Percentiles rank a stretch among this genome's conserved stretches.
These are phyloP conservation scores for Spilogale gracilis DNA, from an alignment of 2,113 vertebrate species.

Conservation along the genomic window DNA sequence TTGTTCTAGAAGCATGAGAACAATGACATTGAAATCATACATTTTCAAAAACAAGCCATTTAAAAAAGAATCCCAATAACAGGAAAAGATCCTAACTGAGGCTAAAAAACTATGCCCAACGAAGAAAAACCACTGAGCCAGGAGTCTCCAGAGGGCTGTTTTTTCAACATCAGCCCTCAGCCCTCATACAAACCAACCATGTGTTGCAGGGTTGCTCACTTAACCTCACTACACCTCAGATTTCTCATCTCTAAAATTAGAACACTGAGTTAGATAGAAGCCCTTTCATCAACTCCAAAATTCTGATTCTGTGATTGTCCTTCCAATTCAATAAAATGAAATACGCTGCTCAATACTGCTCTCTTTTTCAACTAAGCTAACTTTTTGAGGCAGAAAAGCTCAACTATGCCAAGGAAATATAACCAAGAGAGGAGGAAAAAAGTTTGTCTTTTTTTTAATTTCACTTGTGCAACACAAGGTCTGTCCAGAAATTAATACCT, in stretches of 20 bases:
- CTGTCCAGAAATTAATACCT: conserved; percentile 64
- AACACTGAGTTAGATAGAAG: conserved; percentile 34
- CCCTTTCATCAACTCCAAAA: conserved; percentile 28
- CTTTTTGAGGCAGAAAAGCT: conserved; percentile 18
- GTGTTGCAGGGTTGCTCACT: not conserved
- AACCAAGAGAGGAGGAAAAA: not conserved
- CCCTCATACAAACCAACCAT: not conserved
- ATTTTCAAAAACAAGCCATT: conserved; percentile 16
- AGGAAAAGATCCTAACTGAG: not conserved
- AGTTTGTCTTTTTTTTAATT: not conserved
- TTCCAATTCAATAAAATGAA: conserved; percentile 47
- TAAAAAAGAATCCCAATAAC: not conserved
- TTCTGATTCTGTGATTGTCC: not conserved
- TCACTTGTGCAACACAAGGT: conserved; percentile 37
- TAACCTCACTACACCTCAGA: not conserved
- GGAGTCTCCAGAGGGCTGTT: not conserved
- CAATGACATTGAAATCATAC: not conserved
- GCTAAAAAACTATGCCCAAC: not conserved
- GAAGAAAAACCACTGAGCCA: not conserved
- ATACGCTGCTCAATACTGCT: not conserved
- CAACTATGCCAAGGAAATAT: not conserved
- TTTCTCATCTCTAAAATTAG: conserved; percentile 47
- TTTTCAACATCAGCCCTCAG: not conserved
- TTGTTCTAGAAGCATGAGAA: not conserved
- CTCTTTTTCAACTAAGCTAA: not conserved